Evolutionary conservation across 2,888 invertebrate genomes (phyloP), one percentile per base, ranked within the genome.

Genomic region (Epicampocera succincta): DNA sequence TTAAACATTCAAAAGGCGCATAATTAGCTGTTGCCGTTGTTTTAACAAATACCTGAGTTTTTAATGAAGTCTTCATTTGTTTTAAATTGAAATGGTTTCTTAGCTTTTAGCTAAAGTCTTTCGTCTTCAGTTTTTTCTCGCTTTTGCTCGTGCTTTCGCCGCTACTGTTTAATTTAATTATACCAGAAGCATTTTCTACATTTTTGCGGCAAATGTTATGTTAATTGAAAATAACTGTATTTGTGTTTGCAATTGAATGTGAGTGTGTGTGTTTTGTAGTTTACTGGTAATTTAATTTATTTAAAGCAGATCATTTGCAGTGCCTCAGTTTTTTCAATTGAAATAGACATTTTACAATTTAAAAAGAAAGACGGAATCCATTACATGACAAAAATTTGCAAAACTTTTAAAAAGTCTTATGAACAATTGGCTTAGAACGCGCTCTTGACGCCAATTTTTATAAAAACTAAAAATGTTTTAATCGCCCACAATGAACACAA

Each of bases 21-120:
- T 76, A 76, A 77, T 71, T 77, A 77, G 77, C 48, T 58, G 65
- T 42, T 65, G 52, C 12, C 33, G 58, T n/a, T 38, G 61, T 60
- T 42, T 42, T 25, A 25, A 38, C 13, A 56, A 48, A 29, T 56
- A 54, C 40, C 44, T 60, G 38, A 42, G 54, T 61, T 76, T 77
- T 65, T 58, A 78, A 72, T 78, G 71, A 78, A 78, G 77, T 72
- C 72, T 78, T 78, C 77, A 78, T 72, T 72, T 50, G 42, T 65
- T 4, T 44, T 50, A 33, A 72, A 72, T 44, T 48, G 72, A 29
- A 76, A 69, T 76, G 21, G 38, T 66, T 46, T 25, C 9, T 52
- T 66, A 33, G 33, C 33, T 33, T 33, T 33, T 33, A 9, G 6
- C 8, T 33, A 33, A 33, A 33, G 33, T 58, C 38, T 25, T 65